These are phyloP conservation scores for Cephus sareptanus DNA, from an alignment of 2,888 invertebrate species.

Conservation along the genomic window DNA sequence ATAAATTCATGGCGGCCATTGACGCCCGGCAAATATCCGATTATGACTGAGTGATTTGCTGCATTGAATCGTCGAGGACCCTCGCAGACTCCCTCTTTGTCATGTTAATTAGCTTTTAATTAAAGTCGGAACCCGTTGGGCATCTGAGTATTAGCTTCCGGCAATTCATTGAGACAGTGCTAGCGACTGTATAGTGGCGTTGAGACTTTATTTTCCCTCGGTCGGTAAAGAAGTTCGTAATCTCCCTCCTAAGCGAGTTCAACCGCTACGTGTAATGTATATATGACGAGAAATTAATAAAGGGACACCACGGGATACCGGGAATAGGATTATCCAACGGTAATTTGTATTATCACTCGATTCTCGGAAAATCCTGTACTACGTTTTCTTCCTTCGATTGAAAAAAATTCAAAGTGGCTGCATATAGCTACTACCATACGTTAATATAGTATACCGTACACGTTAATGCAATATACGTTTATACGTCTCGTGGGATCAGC, in stretches of 20 bases:
- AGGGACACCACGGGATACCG: not conserved
- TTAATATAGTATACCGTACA: not conserved
- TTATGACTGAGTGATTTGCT: not conserved
- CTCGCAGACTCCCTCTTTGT: conserved; percentile 41
- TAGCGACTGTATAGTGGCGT: not conserved
- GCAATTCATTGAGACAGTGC: conserved; percentile 10
- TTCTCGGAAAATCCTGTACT: not conserved
- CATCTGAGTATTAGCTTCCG: conserved; percentile 36
- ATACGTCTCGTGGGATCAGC: not conserved
- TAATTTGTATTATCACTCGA: not conserved
- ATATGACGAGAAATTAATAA: not conserved
- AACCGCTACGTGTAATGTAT: not conserved
- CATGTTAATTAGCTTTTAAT: conserved; percentile 59
- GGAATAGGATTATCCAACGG: not conserved
- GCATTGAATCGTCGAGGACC: conserved; percentile 40
- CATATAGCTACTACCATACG: not conserved
- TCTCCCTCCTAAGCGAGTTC: not conserved
- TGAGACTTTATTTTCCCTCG: not conserved
- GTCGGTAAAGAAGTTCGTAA: not conserved
- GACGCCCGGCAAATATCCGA: not conserved
- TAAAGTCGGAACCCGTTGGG: conserved; percentile 41
- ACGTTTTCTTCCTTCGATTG: not conserved
- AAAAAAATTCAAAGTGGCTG: not conserved
- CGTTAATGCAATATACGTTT: not conserved
- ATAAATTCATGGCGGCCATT: not conserved